Conservation (phyloP, 2,888 invertebrate species). For the Halictus quadricinctus region DNA sequence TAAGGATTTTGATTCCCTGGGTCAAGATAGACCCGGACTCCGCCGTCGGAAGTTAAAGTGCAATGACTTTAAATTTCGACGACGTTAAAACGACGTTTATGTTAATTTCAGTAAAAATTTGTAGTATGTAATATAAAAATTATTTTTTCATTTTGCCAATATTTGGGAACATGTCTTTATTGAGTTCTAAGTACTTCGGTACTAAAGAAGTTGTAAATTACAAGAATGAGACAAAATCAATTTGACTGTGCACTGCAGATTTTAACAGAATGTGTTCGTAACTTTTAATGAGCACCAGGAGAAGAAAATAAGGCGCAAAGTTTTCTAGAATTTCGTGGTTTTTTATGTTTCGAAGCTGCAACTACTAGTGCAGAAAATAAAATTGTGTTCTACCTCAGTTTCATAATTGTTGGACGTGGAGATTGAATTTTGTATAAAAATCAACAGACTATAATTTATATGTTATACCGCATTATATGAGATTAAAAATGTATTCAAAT, state of each 20-base stretch:
- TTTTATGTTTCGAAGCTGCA: background rate
- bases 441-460: background rate
- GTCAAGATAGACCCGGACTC: too few species aligned
- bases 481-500: too few species aligned
- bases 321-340: background rate
- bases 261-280: background rate
- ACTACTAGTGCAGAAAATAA: background rate
- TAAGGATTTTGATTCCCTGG: too few species aligned
- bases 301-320: background rate
- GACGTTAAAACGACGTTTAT: too few species aligned
- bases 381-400: background rate
- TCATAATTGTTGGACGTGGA: background rate
- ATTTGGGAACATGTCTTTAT: background rate
- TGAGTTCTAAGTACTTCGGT: background rate
- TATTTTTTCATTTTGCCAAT: background rate
- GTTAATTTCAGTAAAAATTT: background rate
- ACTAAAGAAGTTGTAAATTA: background rate
- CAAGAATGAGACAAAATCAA: background rate
- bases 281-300: background rate
- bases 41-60: too few species aligned
- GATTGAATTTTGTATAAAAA: background rate
- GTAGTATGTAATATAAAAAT: background rate
- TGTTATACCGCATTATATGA: background rate
- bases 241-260: background rate
- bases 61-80: too few species aligned